Evolutionary conservation across 1,140 invertebrate species (phyloP), one percentile per base, ranked within the genome.

Genomic region (Apis cerana): DNA sequence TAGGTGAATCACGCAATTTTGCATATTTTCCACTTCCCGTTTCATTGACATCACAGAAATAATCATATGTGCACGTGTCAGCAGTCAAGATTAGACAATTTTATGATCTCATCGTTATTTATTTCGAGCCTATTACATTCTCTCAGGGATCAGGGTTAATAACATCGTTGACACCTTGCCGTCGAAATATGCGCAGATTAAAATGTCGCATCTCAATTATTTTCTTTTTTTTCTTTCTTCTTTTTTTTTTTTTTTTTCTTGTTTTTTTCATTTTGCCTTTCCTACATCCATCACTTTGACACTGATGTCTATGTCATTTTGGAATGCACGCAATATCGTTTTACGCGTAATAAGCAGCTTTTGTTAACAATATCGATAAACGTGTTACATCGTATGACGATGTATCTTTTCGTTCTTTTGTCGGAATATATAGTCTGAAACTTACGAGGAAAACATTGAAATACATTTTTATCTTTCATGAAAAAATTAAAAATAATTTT

Each of bases 71-170:
- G 21, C 62, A 68, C 33, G 74, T 68, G 43, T 58, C 74, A 33
- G 23, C 23, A 27, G 23, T 10, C 62, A 9, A 61, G 64, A 82
- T 81, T 68, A 76, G 19, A 52, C 43, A 58, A 75, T 52, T 76
- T 68, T 33, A 69, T 82, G 81, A 77, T 52, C 27, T 71, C 81
- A 77, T 71, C 58, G 58, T 64, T 71, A 77, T 71, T 82, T 82
- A 70, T 77, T 71, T 71, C 75, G 17, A 65, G 50, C 17, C 50
- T 5, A 78, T 78, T 78, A 5, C 27, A 77, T 64, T 71, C 78
- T 19, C 33, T n/a, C 48, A 12, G 21, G 65, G 48, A 82, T 70
- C 80, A 82, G 75, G 81, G 81, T 82, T 77, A 82, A 82, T 78
- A 78, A 82, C 81, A 71, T 78, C 50, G 52, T 82, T 58, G 80